These are phyloP conservation scores for Drosophila varians DNA, from an alignment of 1,140 invertebrate species.

Conservation along the genomic window DNA sequence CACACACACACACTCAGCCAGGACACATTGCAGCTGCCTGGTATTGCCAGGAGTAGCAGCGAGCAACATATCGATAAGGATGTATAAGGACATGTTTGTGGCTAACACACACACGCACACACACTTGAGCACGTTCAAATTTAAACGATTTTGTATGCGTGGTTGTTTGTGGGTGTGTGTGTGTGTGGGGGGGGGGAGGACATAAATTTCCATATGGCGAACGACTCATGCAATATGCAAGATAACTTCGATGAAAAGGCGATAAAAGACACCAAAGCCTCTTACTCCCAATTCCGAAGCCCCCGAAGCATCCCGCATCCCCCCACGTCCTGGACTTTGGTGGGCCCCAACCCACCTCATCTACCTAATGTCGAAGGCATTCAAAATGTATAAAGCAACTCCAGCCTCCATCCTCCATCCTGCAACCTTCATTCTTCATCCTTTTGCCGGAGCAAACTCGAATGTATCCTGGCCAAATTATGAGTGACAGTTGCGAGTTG, in stretches of 20 bases:
- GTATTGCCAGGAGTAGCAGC: not conserved
- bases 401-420: not conserved
- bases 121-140: conserved; percentile 69
- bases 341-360: conserved; percentile 27
- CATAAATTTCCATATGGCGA: conserved; percentile 78
- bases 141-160: conserved; percentile 59
- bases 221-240: conserved; percentile 76
- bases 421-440: not conserved
- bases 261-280: conserved; percentile 71
- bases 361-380: conserved; percentile 62
- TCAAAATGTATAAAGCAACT: conserved; percentile 69
- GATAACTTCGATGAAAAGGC: conserved; percentile 77
- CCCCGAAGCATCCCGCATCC: not conserved
- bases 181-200: conserved; percentile 20
- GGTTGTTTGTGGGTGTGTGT: not conserved
- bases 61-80: conserved; percentile 57
- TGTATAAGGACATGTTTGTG: conserved; percentile 67
- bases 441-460: conserved; percentile 41
- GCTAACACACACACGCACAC: conserved; percentile 44
- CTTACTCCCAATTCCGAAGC: conserved; percentile 19
- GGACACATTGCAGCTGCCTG: conserved; percentile 4
- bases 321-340: too few relatives aligned
- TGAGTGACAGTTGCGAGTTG: conserved; percentile 64
- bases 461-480: conserved; percentile 74
- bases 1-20: conserved; percentile 21